Conservation (phyloP, 1,140 invertebrate genomes). For the Melanaphis sacchari region DNA sequence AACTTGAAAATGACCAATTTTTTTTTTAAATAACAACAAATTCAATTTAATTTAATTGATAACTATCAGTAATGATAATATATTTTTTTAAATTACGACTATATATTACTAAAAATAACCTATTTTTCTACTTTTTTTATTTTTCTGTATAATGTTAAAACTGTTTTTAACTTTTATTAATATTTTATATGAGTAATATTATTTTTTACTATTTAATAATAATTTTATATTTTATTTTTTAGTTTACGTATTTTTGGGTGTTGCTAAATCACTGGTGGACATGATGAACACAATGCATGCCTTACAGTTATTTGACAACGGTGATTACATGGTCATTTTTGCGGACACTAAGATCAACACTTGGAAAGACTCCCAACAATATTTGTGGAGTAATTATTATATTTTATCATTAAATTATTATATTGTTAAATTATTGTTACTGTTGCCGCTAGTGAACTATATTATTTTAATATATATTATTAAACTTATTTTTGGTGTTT, state of each 20-base stretch:
- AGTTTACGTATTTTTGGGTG: slow-evolving; percentile 94
- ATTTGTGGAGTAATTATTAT: slow-evolving; percentile 78
- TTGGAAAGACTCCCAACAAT: slow-evolving; percentile 77
- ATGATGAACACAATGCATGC: slow-evolving; percentile 91
- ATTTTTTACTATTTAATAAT: not conserved
- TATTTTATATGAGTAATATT: not conserved
- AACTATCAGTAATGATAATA: too few relatives aligned
- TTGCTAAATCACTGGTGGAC: slow-evolving; percentile 79
- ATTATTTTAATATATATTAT: not conserved
- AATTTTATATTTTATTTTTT: slow-evolving; percentile 63
- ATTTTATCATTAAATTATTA: not conserved
- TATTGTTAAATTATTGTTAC: too few relatives aligned
- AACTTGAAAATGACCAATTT: too few relatives aligned
- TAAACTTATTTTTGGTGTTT: not conserved
- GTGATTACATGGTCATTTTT: slow-evolving; percentile 94
- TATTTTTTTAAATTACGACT: too few relatives aligned
- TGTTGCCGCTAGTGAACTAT: too few relatives aligned
- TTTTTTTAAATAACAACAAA: too few relatives aligned
- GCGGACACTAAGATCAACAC: slow-evolving; percentile 89
- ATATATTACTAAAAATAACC: not conserved
- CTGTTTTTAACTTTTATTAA: not conserved
- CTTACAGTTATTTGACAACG: slow-evolving; percentile 83
- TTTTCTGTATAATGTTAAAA: too few relatives aligned
- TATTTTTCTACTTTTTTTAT: too few relatives aligned
- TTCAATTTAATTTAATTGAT: too few relatives aligned